Base-by-base conservation (phyloP, 2,113 vertebrate genomes). In the Camarhynchus parvulus region DNA sequence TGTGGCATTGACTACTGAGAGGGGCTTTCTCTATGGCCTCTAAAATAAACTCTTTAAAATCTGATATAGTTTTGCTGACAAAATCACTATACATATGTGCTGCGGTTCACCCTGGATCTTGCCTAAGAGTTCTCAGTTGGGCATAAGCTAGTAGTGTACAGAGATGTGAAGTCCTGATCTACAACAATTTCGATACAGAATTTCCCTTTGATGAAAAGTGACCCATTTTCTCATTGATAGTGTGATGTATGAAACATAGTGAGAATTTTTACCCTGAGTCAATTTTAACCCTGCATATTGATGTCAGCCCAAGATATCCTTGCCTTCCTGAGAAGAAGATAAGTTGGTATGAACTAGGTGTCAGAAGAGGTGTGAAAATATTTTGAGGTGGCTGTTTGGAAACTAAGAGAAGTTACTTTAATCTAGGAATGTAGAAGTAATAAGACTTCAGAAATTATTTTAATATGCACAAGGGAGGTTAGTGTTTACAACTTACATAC, bases 301-400 rank as follows among this genome's bases (percentile, higher is more conserved):
- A 44, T 94, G 66, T 75, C 73, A 82, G 44, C 44, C 44, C 15
- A 39, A 86, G 27, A 55, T 83, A 83, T 28, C 41, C 44, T 76
- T 35, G 39, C 23, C 47, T 86, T 86, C 63, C 68, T 67, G 76
- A 88, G 58, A 75, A 90, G 56, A 81, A 53, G 55, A 30, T 66
- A 53, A n/a, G 5, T 13, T 58, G 47, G 21, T 79, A 63, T 39
- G 55, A 90, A 70, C 67, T 83, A 58, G n/a, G 58, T 95, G 67
- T 91, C 61, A 76, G 15, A 83, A 87, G 77, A 95, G 44, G 82
- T 72, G 83, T 83, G 83, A 94, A 92, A 95, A 59, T 64, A 52
- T 56, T 92, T 89, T 83, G 55, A 84, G 64, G 39, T 25, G 39
- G 21, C 33, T 83, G 41, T 53, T 92, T 4, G 28, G 68, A 93